Conservation (phyloP, 2,113 vertebrate genomes). For the Madoqua kirkii region DNA sequence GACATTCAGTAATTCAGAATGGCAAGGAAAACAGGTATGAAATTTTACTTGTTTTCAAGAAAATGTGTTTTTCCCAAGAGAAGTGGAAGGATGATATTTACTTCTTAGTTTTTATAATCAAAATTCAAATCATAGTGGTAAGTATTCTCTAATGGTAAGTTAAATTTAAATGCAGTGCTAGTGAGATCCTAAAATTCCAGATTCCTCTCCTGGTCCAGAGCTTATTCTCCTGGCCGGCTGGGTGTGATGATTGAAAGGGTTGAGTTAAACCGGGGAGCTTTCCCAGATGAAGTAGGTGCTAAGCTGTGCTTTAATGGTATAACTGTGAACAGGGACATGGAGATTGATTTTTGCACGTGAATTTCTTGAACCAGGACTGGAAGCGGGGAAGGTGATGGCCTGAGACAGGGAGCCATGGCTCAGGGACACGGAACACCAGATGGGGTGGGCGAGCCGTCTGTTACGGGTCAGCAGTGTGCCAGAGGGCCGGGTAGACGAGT, state of each 20-base stretch:
- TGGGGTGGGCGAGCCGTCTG: not conserved
- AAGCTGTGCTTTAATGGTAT: not conserved
- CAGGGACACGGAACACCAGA: fast-evolving
- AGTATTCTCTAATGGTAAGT: slow-evolving; percentile 64
- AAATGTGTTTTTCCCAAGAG: slow-evolving; percentile 46
- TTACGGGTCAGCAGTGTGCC: not conserved
- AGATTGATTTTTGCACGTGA: not conserved
- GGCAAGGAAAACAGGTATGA: slow-evolving; percentile 97
- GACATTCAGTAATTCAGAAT: slow-evolving; percentile 95
- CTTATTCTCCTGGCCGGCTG: not conserved
- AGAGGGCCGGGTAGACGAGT: fast-evolving
- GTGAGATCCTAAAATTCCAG: not conserved
- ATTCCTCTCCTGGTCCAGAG: not conserved
- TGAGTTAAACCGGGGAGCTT: not conserved
- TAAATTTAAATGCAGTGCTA: not conserved
- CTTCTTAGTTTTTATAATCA: slow-evolving; percentile 23
- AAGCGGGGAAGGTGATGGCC: not conserved
- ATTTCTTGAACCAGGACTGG: not conserved
- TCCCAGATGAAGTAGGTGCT: not conserved
- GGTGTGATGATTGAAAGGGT: not conserved
- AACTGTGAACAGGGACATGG: not conserved
- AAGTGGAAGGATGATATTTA: not conserved
- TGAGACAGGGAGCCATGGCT: not conserved
- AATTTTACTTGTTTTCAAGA: slow-evolving; percentile 26
- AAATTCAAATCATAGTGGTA: slow-evolving; percentile 33